Base-by-base conservation (phyloP, 2,888 invertebrate species). In the Oscheius myriophilus region DNA sequence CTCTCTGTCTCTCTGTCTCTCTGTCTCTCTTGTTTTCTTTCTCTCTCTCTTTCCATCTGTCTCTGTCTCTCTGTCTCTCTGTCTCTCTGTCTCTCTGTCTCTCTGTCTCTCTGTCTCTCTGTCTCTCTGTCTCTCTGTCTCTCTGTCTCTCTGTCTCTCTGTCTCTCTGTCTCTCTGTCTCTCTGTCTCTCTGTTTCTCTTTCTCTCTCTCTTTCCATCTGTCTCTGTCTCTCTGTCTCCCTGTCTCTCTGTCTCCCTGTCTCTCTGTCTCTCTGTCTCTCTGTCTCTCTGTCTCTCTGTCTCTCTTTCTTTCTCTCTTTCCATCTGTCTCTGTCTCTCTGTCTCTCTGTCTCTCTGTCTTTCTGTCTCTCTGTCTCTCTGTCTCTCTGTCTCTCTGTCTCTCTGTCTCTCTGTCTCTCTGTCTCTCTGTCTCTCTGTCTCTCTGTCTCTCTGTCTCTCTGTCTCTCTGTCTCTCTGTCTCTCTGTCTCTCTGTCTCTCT, bases 161-260 rank as follows among this genome's bases (percentile, higher is more conserved):
- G n/a, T 7, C 16, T 42, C 26, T n/a, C 26, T 33, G 26, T 54
- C 6, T 25, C 16, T n/a, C n/a, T 26, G 12, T n/a, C 11, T 26
- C 33, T 23, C 26, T 54, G 14, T 11, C 25, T 18, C 53, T 53
- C 25, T 45, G 25, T 43, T 43, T 45, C 45, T 43, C 33, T 33
- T 9, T 21, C 45, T 7, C 16, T 42, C 26, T n/a, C 26, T 33
- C 53, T 54, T 12, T 54, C 26, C 7, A 3, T 26, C 16, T n/a
- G 11, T 26, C 33, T 23, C 26, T 54, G 14, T 53, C 25, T 18
- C 53, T 53, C 25, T 45, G 25, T 43, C 58, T 25, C 45, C 21
- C 16, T 42, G 14, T n/a, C 26, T 33, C 53, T 54, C 4, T 54
- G n/a, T n/a, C n/a, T n/a, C 26, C 7, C n/a, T 26, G 72, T 61